A percentile compares a stretch with the other conserved stretches of the same genome.
Evolutionary conservation across 1,140 invertebrate species (phyloP).

Genomic region (Drosophila lacteicornis): DNA sequence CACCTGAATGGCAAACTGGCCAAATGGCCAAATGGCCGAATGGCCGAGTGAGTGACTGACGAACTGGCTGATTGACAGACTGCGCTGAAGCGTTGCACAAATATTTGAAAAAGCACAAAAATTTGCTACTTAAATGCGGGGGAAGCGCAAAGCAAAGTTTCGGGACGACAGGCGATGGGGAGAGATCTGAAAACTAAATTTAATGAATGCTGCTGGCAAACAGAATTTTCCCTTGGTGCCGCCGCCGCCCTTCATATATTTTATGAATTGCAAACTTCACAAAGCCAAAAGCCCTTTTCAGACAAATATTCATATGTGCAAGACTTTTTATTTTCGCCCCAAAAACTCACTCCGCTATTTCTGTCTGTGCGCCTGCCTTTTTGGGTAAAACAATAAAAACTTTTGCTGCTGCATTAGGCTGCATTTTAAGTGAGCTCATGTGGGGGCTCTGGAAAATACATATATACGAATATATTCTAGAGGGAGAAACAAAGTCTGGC

Average conservation of each 20-base stretch:
- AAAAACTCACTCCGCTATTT: not conserved
- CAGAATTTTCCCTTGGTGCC: constrained; percentile 10
- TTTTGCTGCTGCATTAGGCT: constrained; percentile 71
- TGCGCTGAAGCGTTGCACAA: constrained; percentile 70
- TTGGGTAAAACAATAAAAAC: constrained; percentile 63
- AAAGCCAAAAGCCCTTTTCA: constrained; percentile 59
- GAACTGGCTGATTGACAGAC: constrained; percentile 55
- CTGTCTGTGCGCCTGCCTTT: constrained; percentile 17
- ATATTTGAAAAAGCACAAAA: constrained; percentile 77
- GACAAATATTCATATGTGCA: constrained; percentile 56
- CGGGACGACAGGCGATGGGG: not conserved
- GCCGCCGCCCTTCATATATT: constrained; percentile 28
- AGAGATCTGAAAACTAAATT: constrained; percentile 71
- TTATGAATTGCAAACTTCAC: constrained; percentile 56
- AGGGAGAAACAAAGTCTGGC: constrained; percentile 8
- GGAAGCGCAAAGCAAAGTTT: constrained; percentile 50
- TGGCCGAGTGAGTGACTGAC: constrained; percentile 43
- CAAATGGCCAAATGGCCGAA: constrained; percentile 31
- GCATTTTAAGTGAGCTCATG: constrained; percentile 60
- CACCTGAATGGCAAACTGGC: constrained; percentile 45
- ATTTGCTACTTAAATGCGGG: constrained; percentile 76
- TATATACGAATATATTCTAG: not conserved
- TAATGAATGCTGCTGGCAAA: constrained; percentile 67
- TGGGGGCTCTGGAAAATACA: not conserved
- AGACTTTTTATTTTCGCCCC: constrained; percentile 44